A percentile compares a stretch with the other conserved stretches of the same genome.
Evolutionary conservation across 1,140 invertebrate genomes (phyloP).

Genomic region (Sarcophaga peregrina): DNA sequence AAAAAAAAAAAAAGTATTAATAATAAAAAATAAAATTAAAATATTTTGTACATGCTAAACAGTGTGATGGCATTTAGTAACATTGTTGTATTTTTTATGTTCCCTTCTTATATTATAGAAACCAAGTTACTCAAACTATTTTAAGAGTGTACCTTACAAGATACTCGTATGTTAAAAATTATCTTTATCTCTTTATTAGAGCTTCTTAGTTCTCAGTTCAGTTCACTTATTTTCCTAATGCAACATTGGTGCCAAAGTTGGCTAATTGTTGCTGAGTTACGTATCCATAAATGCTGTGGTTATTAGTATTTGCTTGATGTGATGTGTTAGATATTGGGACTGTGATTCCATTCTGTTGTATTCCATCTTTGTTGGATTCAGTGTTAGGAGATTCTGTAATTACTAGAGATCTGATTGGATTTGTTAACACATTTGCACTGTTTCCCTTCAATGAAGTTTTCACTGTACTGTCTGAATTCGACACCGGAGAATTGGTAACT

Average conservation of each 20-base stretch:
- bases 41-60: no score
- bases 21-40: no score
- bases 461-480: neutral
- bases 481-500: neutral
- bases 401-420: neutral
- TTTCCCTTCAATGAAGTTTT: neutral
- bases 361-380: neutral
- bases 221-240: constrained; percentile 24
- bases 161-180: no score
- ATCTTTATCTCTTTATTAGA: no score
- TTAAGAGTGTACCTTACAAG: no score
- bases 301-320: constrained; percentile 30
- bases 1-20: no score
- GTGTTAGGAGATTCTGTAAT: constrained; percentile 5
- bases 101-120: no score
- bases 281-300: constrained; percentile 35
- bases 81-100: no score
- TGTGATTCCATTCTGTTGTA: neutral
- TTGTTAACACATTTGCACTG: neutral
- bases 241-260: constrained; percentile 36
- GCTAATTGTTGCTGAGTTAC: constrained; percentile 41
- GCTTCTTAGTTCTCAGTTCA: neutral
- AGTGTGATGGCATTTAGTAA: no score
- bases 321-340: neutral
- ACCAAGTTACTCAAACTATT: no score